A percentile compares a stretch with the other conserved stretches of the same genome.
Conservation (phyloP, 2,888 invertebrate species). For the Xylota sylvarum region DNA sequence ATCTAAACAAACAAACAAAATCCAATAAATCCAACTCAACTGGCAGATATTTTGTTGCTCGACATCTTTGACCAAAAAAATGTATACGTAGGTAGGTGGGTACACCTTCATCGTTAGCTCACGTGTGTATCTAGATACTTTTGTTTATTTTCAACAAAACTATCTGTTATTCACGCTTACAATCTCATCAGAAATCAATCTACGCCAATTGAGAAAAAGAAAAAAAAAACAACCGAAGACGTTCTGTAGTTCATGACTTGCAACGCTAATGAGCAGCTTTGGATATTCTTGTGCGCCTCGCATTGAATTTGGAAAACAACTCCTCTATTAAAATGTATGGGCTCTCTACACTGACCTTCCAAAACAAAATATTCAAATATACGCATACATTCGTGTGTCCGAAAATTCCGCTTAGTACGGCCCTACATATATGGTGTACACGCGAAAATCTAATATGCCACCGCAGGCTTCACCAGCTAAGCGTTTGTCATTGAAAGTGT, state of each 20-base stretch:
- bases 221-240: constrained; percentile 4
- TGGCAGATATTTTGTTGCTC: neutral
- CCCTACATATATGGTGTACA: constrained; percentile 38
- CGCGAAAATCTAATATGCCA: constrained; percentile 50
- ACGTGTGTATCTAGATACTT: neutral
- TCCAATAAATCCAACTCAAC: neutral
- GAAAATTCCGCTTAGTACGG: constrained; percentile 12
- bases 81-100: too few species aligned
- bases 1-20: neutral
- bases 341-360: constrained; percentile 51
- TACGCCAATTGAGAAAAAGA: neutral
- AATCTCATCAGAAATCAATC: constrained; percentile 10
- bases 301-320: constrained; percentile 29
- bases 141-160: constrained; percentile 12
- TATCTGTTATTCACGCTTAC: constrained; percentile 3
- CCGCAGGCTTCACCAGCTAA: neutral
- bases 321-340: constrained; percentile 6
- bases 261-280: constrained; percentile 25
- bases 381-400: neutral
- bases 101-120: neutral
- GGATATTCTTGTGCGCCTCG: constrained; percentile 6
- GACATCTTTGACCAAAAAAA: neutral
- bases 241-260: constrained; percentile 28
- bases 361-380: constrained; percentile 30
- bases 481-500: constrained; percentile 36